Percentiles rank a stretch among this genome's conserved stretches.
Evolutionary conservation across 2,113 vertebrate species (phyloP).

Genomic region (Ciconia stormi): DNA sequence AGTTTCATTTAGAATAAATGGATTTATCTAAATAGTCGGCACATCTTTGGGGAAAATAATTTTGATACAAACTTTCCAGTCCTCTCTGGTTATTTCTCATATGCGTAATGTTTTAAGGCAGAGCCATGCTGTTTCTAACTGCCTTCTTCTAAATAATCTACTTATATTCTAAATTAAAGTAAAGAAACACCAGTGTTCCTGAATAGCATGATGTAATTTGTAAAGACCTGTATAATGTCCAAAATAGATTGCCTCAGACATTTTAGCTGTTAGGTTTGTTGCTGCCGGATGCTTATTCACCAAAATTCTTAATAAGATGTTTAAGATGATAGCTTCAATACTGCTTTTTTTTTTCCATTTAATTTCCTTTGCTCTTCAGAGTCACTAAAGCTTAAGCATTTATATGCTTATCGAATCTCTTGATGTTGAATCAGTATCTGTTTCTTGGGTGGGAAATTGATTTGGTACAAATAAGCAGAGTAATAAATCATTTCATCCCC

Average conservation of each 20-base stretch:
- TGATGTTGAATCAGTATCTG: neutral
- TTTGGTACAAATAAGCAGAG: neutral
- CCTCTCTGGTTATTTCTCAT: neutral
- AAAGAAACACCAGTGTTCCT: neutral
- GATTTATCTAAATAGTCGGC: neutral
- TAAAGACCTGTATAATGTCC: neutral
- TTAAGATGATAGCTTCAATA: neutral
- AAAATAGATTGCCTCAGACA: neutral
- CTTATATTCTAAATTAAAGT: neutral
- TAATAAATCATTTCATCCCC: neutral
- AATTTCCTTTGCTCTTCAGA: neutral
- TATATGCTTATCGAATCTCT: neutral
- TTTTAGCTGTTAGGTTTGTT: neutral
- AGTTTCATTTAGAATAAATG: neutral
- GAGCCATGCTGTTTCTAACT: neutral
- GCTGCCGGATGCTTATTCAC: neutral
- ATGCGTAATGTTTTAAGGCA: neutral
- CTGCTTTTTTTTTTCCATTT: neutral
- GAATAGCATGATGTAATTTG: neutral
- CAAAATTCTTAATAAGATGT: neutral
- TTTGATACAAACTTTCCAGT: neutral
- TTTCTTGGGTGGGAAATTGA: conserved; percentile 28
- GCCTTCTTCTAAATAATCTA: neutral
- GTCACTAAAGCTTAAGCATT: neutral
- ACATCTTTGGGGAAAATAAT: neutral